Conservation (phyloP, 2,888 invertebrate species). For the Neria commutata region DNA sequence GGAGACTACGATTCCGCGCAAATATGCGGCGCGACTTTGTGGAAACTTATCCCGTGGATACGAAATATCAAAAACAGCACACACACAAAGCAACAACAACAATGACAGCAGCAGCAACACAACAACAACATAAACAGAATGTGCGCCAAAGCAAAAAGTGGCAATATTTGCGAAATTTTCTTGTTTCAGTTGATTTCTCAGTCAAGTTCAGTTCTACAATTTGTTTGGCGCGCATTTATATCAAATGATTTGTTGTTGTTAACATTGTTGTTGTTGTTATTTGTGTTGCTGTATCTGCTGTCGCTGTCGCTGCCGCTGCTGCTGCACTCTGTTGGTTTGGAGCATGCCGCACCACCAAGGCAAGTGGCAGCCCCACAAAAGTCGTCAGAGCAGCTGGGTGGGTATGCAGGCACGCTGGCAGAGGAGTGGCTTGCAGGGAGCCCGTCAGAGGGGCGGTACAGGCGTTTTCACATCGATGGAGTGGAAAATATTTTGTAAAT, state of each 20-base stretch:
- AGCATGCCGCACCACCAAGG: conserved; percentile 23
- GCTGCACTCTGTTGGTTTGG: too few relatives aligned
- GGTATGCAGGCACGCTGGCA: neutral
- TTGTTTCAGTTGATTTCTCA: conserved; percentile 45
- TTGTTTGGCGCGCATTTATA: conserved; percentile 46
- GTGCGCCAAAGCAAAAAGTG: too few relatives aligned
- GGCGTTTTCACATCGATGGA: conserved; percentile 48
- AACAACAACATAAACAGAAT: neutral
- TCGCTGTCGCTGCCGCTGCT: conserved; percentile 38
- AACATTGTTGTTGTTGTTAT: conserved; percentile 25
- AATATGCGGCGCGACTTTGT: too few relatives aligned
- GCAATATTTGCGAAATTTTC: conserved; percentile 20
- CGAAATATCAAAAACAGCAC: neutral
- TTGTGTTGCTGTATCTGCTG: conserved; percentile 25
- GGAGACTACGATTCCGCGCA: too few relatives aligned
- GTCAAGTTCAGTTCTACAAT: conserved; percentile 57
- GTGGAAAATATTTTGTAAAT: conserved; percentile 56
- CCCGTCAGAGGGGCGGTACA: conserved; percentile 31
- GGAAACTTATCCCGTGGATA: neutral
- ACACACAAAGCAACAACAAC: neutral
- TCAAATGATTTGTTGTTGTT: conserved; percentile 36
- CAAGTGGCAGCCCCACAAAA: conserved; percentile 14
- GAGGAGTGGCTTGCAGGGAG: neutral
- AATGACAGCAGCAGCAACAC: neutral
- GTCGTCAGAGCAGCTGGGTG: too few relatives aligned